Evolutionary conservation across 2,888 invertebrate species (phyloP).

Genomic region (Mechanitis messenoides): DNA sequence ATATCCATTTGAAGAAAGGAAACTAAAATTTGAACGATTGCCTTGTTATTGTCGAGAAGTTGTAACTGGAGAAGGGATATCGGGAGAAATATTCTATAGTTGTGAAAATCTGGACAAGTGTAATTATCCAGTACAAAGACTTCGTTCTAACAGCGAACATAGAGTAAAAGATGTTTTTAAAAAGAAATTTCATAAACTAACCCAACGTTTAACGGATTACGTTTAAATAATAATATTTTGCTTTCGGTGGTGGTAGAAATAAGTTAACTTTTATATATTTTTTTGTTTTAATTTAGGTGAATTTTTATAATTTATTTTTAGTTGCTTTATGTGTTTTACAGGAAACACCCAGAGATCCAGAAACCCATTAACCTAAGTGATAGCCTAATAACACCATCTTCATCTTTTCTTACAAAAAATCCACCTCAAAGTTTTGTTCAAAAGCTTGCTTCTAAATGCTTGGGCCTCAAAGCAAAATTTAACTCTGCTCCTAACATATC

Average conservation of each 20-base stretch:
- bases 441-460: conserved; percentile 74
- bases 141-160: conserved; percentile 4
- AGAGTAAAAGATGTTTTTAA: conserved; percentile 32
- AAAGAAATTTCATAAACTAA: conserved; percentile 50
- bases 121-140: conserved; percentile 8
- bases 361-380: conserved; percentile 65
- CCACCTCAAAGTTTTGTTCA: conserved; percentile 70
- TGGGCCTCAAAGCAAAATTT: conserved; percentile 70
- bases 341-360: conserved; percentile 71
- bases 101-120: conserved; percentile 34
- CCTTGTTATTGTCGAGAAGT: conserved; percentile 49
- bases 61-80: conserved; percentile 14
- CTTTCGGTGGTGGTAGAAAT: conserved; percentile 40
- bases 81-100: conserved; percentile 38
- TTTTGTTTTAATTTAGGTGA: conserved; percentile 36
- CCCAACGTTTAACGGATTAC: conserved; percentile 47
- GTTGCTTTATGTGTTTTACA: conserved; percentile 63
- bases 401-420: conserved; percentile 66
- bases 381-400: conserved; percentile 64
- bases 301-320: conserved; percentile 39
- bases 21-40: conserved; percentile 38
- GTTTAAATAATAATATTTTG: conserved; percentile 18
- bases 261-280: conserved; percentile 30
- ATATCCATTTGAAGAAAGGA: conserved; percentile 48
- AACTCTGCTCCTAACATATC: conserved; percentile 73